A percentile compares a stretch with the other conserved stretches of the same genome.
Evolutionary conservation across 2,888 invertebrate species (phyloP).

Genomic region (Acanthosoma haemorrhoidale): DNA sequence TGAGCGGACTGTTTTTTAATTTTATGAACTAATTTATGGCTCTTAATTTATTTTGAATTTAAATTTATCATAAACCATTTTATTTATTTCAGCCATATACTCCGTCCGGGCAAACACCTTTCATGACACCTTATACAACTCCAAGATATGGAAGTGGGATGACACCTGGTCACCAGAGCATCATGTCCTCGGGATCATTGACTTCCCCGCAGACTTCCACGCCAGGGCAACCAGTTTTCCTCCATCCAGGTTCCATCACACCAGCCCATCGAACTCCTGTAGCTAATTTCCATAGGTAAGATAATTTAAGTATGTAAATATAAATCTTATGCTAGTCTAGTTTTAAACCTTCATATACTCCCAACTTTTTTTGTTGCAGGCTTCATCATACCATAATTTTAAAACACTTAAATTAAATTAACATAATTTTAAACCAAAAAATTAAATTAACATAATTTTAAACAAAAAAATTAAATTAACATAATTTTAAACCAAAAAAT

Average conservation of each 20-base stretch:
- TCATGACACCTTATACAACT: conserved; percentile 85
- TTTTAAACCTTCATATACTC: no score
- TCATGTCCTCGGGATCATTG: conserved; percentile 34
- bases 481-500: no score
- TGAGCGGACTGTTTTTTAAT: no score
- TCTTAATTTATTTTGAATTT: neutral
- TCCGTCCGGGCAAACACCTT: conserved; percentile 87
- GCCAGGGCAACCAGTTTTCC: conserved; percentile 51
- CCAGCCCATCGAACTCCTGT: conserved; percentile 45
- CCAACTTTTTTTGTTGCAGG: no score
- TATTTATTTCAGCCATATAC: conserved; percentile 61
- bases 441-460: no score
- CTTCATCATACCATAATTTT: no score
- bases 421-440: no score
- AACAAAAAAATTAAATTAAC: no score
- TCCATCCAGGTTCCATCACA: conserved; percentile 55
- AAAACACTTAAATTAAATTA: no score
- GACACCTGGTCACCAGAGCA: conserved; percentile 38
- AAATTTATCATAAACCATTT: conserved; percentile 3
- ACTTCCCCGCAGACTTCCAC: conserved; percentile 36
- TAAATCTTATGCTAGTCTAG: no score
- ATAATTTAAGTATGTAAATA: neutral
- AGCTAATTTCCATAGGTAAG: conserved; percentile 42
- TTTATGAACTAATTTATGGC: neutral
- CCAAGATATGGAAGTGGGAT: conserved; percentile 55